Evolutionary conservation across 2,888 invertebrate species (phyloP).

Genomic region (Penaeus monodon): DNA sequence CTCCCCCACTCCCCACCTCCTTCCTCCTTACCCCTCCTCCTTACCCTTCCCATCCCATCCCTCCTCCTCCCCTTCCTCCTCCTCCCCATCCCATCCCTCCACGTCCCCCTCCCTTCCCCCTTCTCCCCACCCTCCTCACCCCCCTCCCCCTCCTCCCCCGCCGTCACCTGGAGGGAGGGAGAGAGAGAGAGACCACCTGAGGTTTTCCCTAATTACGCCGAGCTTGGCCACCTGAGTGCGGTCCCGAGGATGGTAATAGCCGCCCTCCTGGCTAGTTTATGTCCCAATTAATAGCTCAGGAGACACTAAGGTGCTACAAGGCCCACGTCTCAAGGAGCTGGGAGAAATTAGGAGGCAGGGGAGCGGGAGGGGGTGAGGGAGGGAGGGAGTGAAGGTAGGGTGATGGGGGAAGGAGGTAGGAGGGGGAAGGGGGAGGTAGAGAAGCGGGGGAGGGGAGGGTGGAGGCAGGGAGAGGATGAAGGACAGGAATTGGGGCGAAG

Average conservation of each 20-base stretch:
- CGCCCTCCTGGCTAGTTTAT: constrained; percentile 26
- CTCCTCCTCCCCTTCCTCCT: background rate
- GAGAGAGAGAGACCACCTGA: constrained; percentile 13
- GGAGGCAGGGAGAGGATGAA: too few species aligned
- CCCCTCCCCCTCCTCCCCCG: background rate
- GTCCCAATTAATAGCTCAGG: constrained; percentile 8
- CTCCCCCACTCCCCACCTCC: background rate
- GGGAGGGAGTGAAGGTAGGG: too few species aligned
- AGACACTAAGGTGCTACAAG: constrained; percentile 9
- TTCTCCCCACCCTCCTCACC: background rate
- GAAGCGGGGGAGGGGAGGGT: too few species aligned
- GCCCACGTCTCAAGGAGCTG: too few species aligned
- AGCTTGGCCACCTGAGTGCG: background rate
- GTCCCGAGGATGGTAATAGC: background rate
- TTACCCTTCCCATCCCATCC: too few species aligned
- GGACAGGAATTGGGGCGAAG: too few species aligned
- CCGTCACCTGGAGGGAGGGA: background rate
- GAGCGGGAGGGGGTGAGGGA: too few species aligned
- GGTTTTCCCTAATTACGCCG: constrained; percentile 4
- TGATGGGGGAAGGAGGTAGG: too few species aligned
- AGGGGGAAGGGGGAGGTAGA: too few species aligned
- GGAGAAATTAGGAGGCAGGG: too few species aligned
- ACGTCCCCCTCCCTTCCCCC: background rate
- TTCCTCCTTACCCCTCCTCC: background rate
- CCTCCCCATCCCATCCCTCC: background rate